These are phyloP conservation scores for Abscondita cerata DNA, from an alignment of 2,888 invertebrate genomes.

Conservation along the genomic window DNA sequence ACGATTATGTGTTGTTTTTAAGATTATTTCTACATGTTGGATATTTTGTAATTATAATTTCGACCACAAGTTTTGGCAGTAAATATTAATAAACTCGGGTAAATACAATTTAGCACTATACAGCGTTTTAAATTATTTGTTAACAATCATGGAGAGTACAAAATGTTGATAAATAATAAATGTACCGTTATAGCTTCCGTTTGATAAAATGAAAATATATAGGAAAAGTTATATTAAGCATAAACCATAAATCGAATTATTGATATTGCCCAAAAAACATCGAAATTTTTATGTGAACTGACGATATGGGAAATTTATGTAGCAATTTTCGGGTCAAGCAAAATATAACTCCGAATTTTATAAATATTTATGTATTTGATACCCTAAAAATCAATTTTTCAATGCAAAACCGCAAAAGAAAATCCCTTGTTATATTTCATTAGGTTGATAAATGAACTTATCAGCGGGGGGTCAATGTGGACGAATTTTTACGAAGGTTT, in stretches of 20 bases:
- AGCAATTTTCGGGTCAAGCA: slow-evolving; percentile 34
- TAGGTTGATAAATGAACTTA: slow-evolving; percentile 22
- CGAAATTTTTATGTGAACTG: slow-evolving; percentile 42
- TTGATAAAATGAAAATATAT: slow-evolving; percentile 18
- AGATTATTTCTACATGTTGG: too few species aligned
- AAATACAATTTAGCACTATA: too few species aligned
- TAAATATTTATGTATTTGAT: slow-evolving; percentile 37
- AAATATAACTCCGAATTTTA: slow-evolving; percentile 33
- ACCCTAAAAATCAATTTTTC: slow-evolving; percentile 24
- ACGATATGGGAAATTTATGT: slow-evolving; percentile 27
- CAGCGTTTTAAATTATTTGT: too few species aligned
- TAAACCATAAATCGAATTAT: slow-evolving; percentile 42
- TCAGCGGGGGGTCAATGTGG: slow-evolving; percentile 26
- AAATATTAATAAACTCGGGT: too few species aligned
- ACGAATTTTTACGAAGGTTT: slow-evolving; percentile 19
- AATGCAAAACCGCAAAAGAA: slow-evolving; percentile 28
- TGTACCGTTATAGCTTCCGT: neutral
- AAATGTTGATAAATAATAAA: too few species aligned
- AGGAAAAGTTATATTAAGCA: slow-evolving; percentile 23
- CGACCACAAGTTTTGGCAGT: too few species aligned
- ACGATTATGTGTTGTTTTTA: too few species aligned
- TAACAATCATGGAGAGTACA: too few species aligned
- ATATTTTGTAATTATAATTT: too few species aligned
- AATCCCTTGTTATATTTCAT: slow-evolving; percentile 31
- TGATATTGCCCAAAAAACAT: slow-evolving; percentile 47